These are phyloP conservation scores for Eristalis arbustorum DNA, from an alignment of 2,888 invertebrate genomes.

Conservation along the genomic window DNA sequence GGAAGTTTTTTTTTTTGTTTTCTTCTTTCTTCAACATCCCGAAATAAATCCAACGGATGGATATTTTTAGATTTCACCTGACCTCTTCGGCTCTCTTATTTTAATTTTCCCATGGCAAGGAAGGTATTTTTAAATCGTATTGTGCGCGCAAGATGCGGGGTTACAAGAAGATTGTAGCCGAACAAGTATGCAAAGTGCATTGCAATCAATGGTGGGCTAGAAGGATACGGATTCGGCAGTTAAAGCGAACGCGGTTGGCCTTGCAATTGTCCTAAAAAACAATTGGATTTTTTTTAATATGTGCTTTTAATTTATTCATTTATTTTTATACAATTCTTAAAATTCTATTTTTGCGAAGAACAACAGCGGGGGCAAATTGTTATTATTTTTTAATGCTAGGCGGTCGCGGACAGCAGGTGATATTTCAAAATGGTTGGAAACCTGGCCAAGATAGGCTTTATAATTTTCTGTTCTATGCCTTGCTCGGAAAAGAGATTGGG, in stretches of 20 bases:
- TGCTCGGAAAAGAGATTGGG: too few species aligned
- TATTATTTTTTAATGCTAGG: too few species aligned
- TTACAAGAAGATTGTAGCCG: conserved; percentile 2
- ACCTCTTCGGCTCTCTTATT: conserved; percentile 67
- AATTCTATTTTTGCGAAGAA: too few species aligned
- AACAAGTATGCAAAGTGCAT: conserved; percentile 16
- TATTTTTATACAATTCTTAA: background rate
- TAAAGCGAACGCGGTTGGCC: background rate
- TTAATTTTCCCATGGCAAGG: conserved; percentile 64
- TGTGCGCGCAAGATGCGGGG: conserved; percentile 44
- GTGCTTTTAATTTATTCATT: background rate
- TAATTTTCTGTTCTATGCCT: too few species aligned
- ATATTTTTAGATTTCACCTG: conserved; percentile 68
- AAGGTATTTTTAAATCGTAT: conserved; percentile 60
- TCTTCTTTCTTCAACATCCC: conserved; percentile 16
- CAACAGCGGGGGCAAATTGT: too few species aligned
- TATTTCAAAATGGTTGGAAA: too few species aligned
- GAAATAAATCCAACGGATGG: conserved; percentile 57
- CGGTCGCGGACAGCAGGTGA: too few species aligned
- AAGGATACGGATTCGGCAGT: background rate
- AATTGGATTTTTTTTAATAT: background rate
- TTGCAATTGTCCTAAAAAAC: background rate
- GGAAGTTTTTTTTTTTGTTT: conserved; percentile 43
- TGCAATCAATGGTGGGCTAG: background rate
- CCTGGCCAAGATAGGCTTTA: too few species aligned